Conservation (phyloP, 2,888 invertebrate species). For the Penaeus monodon region DNA sequence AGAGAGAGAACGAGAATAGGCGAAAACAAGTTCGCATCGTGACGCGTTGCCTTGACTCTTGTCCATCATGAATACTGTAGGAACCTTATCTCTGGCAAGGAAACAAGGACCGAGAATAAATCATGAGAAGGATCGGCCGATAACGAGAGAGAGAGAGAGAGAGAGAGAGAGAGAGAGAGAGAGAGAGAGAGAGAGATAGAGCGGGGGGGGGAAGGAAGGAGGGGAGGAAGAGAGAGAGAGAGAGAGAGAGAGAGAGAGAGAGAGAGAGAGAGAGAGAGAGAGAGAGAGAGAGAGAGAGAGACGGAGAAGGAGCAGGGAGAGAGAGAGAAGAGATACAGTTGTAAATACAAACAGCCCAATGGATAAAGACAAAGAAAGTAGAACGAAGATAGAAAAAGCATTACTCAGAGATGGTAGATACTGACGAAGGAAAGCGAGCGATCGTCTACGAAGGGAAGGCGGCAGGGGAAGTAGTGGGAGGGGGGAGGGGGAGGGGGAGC, state of each 20-base stretch:
- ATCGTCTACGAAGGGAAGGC: not conserved
- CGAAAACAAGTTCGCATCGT: not conserved
- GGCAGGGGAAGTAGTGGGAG: not conserved
- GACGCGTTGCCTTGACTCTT: too few species aligned
- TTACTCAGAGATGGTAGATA: too few species aligned
- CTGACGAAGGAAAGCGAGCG: not conserved
- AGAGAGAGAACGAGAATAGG: not conserved
- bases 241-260: constrained; percentile 12
- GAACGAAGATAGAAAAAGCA: not conserved
- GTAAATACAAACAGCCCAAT: constrained; percentile 11
- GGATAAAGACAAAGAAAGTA: not conserved
- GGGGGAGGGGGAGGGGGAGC: not conserved
- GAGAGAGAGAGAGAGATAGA: constrained; percentile 26
- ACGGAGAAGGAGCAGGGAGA: not conserved
- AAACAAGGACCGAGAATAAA: not conserved
- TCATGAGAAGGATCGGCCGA: not conserved
- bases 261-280: not conserved
- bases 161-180: constrained; percentile 3
- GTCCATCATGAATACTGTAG: too few species aligned
- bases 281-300: constrained; percentile 18
- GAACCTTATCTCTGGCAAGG: too few species aligned
- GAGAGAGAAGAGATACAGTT: not conserved
- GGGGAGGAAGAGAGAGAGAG: not conserved
- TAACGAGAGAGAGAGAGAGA: not conserved
- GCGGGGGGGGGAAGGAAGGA: not conserved